Conservation (phyloP, 2,888 invertebrate species). For the Sarcophaga caerulescens region DNA sequence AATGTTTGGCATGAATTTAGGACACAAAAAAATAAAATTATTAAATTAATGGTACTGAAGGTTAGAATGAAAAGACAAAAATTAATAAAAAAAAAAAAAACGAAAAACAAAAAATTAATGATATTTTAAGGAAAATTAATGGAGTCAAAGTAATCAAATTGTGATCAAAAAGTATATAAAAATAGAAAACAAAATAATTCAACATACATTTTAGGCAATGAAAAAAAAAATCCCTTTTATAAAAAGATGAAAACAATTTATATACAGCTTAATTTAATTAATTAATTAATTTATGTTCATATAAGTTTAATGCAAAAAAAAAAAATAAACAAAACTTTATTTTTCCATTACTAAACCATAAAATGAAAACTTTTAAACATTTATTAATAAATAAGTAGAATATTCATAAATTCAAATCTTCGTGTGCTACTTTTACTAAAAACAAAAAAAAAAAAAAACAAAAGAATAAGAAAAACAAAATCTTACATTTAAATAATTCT, state of each 20-base stretch:
- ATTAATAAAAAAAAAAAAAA: slow-evolving; percentile 24
- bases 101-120: slow-evolving; percentile 51
- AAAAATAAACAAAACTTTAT: no score
- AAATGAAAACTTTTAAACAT: slow-evolving; percentile 62
- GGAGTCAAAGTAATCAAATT: slow-evolving; percentile 78
- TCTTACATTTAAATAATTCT: slow-evolving; percentile 51
- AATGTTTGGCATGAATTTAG: slow-evolving; percentile 60
- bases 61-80: slow-evolving; percentile 32
- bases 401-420: slow-evolving; percentile 73
- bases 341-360: background rate
- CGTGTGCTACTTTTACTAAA: slow-evolving; percentile 76
- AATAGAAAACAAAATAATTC: slow-evolving; percentile 54
- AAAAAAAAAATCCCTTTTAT: slow-evolving; percentile 38
- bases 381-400: slow-evolving; percentile 67
- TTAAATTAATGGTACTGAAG: slow-evolving; percentile 34
- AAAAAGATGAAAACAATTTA: slow-evolving; percentile 30
- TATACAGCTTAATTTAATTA: slow-evolving; percentile 25
- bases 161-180: slow-evolving; percentile 74
- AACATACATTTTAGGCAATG: slow-evolving; percentile 66
- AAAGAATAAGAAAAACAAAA: slow-evolving; percentile 46
- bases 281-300: slow-evolving; percentile 4
- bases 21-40: slow-evolving; percentile 39
- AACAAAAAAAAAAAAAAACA: no score
- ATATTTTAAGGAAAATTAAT: slow-evolving; percentile 70
- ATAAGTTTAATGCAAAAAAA: background rate